These are phyloP conservation scores for Actinia tenebrosa DNA, from an alignment of 64 coral and sea anemone genomes.

Conservation along the genomic window DNA sequence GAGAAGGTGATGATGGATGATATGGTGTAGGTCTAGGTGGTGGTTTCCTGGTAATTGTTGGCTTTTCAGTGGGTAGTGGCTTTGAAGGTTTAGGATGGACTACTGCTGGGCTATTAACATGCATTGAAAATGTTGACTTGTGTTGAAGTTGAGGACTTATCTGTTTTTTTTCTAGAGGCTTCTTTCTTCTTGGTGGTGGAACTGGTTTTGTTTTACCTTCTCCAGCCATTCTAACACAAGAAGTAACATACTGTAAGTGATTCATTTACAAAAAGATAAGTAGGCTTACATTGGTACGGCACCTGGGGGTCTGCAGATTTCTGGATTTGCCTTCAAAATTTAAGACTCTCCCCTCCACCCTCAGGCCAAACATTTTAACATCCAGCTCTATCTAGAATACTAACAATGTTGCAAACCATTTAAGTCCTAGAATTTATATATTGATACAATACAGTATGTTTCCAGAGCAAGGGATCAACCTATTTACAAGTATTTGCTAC, in stretches of 20 bases:
- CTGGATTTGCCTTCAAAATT: too few species aligned
- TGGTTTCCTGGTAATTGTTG: background rate
- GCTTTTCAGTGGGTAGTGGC: conserved; percentile 3
- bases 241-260: too few species aligned
- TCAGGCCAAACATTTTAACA: too few species aligned
- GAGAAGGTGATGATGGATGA: background rate
- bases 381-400: too few species aligned
- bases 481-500: too few species aligned
- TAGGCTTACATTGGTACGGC: background rate
- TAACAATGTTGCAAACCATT: too few species aligned
- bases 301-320: too few species aligned
- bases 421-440: too few species aligned
- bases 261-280: too few species aligned
- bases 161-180: background rate
- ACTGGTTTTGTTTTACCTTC: background rate
- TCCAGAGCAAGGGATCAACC: too few species aligned
- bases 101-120: background rate
- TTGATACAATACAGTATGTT: too few species aligned
- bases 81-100: background rate
- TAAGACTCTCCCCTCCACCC: too few species aligned
- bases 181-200: conserved; percentile 20
- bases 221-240: background rate
- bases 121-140: background rate
- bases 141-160: background rate
- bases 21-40: conserved; percentile 17